Evolutionary conservation across 2,888 invertebrate species (phyloP).

Genomic region (Drosophila falleni): DNA sequence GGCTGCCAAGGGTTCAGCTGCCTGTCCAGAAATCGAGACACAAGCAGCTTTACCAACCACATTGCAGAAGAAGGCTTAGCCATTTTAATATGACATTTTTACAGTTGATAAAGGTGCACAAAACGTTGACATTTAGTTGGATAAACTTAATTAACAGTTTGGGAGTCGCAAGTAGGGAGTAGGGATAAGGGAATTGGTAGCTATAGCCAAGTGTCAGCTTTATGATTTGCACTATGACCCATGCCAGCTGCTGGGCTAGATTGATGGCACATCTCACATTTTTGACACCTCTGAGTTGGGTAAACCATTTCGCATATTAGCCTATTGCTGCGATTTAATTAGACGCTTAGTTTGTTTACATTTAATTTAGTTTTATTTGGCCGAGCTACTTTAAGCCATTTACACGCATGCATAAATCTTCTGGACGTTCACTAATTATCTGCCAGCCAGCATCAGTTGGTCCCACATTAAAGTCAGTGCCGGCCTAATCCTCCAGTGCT

Average conservation of each 20-base stretch:
- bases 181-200: background rate
- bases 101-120: constrained; percentile 65
- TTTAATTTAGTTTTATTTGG: constrained; percentile 71
- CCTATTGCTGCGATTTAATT: constrained; percentile 65
- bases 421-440: constrained; percentile 73
- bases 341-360: constrained; percentile 72
- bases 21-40: background rate
- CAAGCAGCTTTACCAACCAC: constrained; percentile 19
- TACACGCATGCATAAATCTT: constrained; percentile 78
- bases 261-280: constrained; percentile 69
- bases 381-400: constrained; percentile 74
- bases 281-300: constrained; percentile 63
- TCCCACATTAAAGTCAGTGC: constrained; percentile 69
- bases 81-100: constrained; percentile 59
- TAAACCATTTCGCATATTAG: constrained; percentile 22
- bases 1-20: constrained; percentile 4
- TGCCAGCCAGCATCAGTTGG: constrained; percentile 71
- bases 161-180: constrained; percentile 3
- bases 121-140: constrained; percentile 46
- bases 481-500: constrained; percentile 72
- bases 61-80: constrained; percentile 38
- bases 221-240: constrained; percentile 34
- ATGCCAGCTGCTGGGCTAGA: constrained; percentile 37
- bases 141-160: constrained; percentile 70
- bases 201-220: constrained; percentile 19